Base-by-base conservation (phyloP, 2,888 invertebrate species). In the Encarsia formosa region DNA sequence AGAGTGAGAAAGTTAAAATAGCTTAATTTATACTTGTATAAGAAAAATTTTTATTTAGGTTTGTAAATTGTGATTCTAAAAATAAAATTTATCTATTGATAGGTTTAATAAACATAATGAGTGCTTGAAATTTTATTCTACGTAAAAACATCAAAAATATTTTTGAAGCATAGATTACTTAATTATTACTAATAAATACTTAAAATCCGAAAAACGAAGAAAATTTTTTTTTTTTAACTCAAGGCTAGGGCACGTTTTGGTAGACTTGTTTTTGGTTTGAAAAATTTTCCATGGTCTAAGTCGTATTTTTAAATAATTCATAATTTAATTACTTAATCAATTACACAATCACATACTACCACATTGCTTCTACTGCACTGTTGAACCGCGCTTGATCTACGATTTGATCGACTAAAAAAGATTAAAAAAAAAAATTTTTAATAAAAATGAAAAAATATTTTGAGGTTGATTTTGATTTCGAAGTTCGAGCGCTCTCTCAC, bases 1-100 rank as follows among this genome's bases (percentile, higher is more conserved):
- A 62, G 69, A 69, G 67, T 67, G 69, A 69, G 66, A 70, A 63
- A 64, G 62, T 64, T 65, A 62, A 61, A 65, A 63, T 67, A 65
- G 63, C 60, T n/a, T 66, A 67, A 66, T 67, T 64, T 66, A 49
- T 61, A 58, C 61, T 62, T 61, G 59, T 57, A 49, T 15, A 19
- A 32, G 47, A 58, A 60, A 61, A 62, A 61, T 61, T 63, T 61
- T 63, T 61, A 60, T 62, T 64, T 63, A 64, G 54, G 62, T 65
- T 63, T 65, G 62, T 65, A 63, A 58, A 61, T 62, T 63, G 63
- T 60, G 61, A 59, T 54, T 52, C 52, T 55, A 53, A 40, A 57
- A 49, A 55, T 55, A 50, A 54, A 60, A 63, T 61, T 59, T 59
- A 51, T 56, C 58, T 57, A 59, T 59, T 57, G 59, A 52, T 61